A percentile compares a stretch with the other conserved stretches of the same genome.
These are phyloP conservation scores for Eupleurogrammus muticus DNA, from an alignment of 2,797 vertebrate species.

Conservation along the genomic window DNA sequence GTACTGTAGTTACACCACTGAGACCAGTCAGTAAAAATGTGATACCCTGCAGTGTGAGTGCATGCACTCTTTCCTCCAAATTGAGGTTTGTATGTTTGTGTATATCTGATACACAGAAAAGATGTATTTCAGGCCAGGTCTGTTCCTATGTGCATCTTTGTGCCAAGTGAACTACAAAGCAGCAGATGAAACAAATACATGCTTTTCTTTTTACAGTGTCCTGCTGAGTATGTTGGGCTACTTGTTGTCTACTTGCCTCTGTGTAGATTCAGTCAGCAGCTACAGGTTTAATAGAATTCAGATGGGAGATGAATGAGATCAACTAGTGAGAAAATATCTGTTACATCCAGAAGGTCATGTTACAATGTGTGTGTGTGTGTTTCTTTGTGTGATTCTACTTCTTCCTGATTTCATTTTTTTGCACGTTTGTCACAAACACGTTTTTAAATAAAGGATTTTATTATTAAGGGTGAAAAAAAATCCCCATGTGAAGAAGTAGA, in stretches of 20 bases:
- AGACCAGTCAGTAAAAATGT: slow-evolving; percentile 66
- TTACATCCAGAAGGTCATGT: too few relatives aligned
- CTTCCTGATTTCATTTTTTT: too few relatives aligned
- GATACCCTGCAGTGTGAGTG: slow-evolving; percentile 63
- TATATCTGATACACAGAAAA: slow-evolving; percentile 29
- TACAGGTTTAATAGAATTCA: background rate
- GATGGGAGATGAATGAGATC: background rate
- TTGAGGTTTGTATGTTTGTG: slow-evolving; percentile 51
- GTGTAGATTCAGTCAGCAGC: background rate
- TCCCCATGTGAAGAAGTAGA: too few relatives aligned
- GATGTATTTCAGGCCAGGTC: background rate
- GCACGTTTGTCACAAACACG: too few relatives aligned
- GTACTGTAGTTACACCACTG: slow-evolving; percentile 70
- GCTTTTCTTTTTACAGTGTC: background rate
- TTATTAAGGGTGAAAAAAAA: too few relatives aligned
- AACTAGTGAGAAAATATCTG: too few relatives aligned
- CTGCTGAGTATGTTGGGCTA: background rate
- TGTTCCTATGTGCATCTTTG: background rate
- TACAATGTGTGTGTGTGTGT: too few relatives aligned
- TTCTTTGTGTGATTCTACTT: too few relatives aligned
- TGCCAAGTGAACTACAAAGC: background rate
- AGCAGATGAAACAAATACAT: background rate
- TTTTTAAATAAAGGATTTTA: too few relatives aligned
- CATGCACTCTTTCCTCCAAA: slow-evolving; percentile 45
- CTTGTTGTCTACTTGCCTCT: slow-evolving; percentile 4